These are phyloP conservation scores for Elgaria multicarinata DNA, from an alignment of 2,113 vertebrate genomes.

Conservation along the genomic window DNA sequence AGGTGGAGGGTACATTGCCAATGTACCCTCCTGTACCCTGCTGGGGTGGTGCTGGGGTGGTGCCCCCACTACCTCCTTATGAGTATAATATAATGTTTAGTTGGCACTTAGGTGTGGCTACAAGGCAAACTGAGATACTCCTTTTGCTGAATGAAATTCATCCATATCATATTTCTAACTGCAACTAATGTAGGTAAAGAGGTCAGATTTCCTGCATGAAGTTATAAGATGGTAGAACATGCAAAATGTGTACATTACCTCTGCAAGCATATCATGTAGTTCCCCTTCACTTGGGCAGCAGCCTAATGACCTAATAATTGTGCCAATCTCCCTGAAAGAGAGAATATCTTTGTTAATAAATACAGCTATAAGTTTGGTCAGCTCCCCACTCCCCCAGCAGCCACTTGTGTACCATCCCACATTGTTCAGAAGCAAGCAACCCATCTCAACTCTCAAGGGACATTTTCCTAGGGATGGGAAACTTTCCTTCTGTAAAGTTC, in stretches of 20 bases:
- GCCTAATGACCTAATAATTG: slow-evolving; percentile 89
- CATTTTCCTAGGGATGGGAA: not conserved
- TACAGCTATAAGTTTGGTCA: not conserved
- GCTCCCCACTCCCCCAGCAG: not conserved
- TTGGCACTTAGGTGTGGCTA: slow-evolving; percentile 1
- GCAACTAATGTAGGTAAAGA: not conserved
- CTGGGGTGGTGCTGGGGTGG: not conserved
- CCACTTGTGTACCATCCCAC: not conserved
- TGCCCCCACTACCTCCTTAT: not conserved
- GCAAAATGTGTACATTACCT: slow-evolving; percentile 74
- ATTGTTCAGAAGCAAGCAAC: too few relatives aligned
- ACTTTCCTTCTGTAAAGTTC: not conserved
- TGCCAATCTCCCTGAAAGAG: slow-evolving; percentile 86
- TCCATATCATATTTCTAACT: not conserved
- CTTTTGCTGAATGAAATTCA: slow-evolving; percentile 16
- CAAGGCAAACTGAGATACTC: not conserved
- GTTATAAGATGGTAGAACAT: not conserved
- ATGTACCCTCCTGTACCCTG: too few relatives aligned
- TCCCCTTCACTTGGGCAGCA: slow-evolving; percentile 90
- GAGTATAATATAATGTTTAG: not conserved
- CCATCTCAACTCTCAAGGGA: not conserved
- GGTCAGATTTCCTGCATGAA: not conserved
- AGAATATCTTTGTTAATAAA: slow-evolving; percentile 26
- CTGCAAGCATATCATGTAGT: slow-evolving; percentile 84
- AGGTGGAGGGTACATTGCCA: not conserved